These are phyloP conservation scores for Trichonephila clavipes DNA, from an alignment of 1,140 invertebrate genomes.

Conservation along the genomic window DNA sequence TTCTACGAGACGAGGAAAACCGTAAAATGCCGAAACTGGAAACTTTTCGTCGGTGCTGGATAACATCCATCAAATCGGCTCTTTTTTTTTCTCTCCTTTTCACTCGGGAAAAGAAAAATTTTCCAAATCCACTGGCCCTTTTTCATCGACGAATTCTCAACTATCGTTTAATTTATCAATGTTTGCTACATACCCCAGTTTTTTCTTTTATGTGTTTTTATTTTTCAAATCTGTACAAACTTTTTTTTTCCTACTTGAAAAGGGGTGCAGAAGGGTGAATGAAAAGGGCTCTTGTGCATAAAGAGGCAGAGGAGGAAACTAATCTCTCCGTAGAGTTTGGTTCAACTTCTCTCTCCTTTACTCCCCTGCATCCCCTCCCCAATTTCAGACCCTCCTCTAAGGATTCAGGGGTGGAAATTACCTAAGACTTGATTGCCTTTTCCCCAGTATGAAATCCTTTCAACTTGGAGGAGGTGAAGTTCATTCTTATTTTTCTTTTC, in stretches of 20 bases:
- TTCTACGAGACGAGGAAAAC: neutral
- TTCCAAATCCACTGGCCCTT: neutral
- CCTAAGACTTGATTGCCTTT: slow-evolving; percentile 49
- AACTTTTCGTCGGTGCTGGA: neutral
- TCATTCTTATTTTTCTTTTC: slow-evolving; percentile 27
- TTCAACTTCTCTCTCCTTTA: neutral
- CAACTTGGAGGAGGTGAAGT: neutral
- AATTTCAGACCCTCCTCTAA: neutral
- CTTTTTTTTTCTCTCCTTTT: neutral
- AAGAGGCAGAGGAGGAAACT: neutral
- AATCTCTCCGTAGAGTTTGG: neutral
- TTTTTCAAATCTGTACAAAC: too few relatives aligned
- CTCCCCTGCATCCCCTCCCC: neutral
- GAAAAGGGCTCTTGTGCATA: slow-evolving; percentile 6
- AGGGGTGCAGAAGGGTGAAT: neutral
- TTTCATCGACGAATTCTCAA: neutral
- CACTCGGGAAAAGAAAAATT: neutral
- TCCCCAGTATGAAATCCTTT: neutral
- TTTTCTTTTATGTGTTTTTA: neutral
- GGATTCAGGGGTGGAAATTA: slow-evolving; percentile 47
- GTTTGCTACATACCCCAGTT: neutral
- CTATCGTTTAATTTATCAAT: slow-evolving; percentile 12
- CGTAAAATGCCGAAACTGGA: neutral
- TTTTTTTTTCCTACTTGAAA: neutral
- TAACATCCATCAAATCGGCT: neutral